phyloP scores from a whole-genome alignment of 2,888 invertebrate genomes.

The Andrena trimmerana region DNA sequence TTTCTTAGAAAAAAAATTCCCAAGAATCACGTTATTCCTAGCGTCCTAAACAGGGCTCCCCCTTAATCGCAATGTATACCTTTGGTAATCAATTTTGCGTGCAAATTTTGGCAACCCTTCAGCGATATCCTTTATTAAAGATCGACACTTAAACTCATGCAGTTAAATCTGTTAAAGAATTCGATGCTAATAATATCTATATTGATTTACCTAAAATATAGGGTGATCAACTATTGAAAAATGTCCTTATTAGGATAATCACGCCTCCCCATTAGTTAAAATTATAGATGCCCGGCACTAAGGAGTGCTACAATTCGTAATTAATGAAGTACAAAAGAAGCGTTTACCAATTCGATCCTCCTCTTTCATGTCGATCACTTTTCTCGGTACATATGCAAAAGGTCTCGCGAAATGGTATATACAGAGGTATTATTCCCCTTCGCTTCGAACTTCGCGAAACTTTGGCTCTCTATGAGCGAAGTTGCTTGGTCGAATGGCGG shows the following conservation, averaged over 20 bases:
- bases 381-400: neutral
- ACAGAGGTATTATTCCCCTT: conserved; percentile 16
- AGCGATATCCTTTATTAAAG: too few species aligned
- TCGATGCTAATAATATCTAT: too few species aligned
- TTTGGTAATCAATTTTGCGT: too few species aligned
- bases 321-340: neutral
- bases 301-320: neutral
- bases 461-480: conserved; percentile 23
- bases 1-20: too few species aligned
- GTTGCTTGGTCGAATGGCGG: conserved; percentile 48
- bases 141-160: neutral
- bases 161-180: neutral
- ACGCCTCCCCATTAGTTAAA: neutral
- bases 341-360: neutral
- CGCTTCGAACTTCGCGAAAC: conserved; percentile 11
- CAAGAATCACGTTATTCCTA: too few species aligned
- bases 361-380: conserved; percentile 4
- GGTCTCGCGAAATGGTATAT: neutral
- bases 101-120: too few species aligned
- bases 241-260: neutral
- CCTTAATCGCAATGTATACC: too few species aligned
- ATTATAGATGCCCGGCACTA: neutral
- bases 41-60: too few species aligned
- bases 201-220: neutral
- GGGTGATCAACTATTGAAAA: neutral